A percentile compares a stretch with the other conserved stretches of the same genome.
Conservation (phyloP, 2,113 vertebrate species). For the Chionis minor region DNA sequence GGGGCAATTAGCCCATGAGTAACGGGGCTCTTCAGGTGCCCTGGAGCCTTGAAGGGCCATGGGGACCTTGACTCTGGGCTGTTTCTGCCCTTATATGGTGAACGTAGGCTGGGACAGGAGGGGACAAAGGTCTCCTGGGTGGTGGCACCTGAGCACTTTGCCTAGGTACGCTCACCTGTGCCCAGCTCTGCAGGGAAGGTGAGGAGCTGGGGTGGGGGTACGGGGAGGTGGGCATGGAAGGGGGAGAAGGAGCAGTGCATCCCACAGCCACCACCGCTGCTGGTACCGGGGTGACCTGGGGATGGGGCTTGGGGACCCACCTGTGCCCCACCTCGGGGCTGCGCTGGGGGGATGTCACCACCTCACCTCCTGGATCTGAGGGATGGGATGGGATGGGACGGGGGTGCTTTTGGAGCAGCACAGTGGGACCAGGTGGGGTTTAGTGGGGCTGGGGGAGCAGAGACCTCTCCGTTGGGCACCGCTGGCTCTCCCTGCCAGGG, state of each 20-base stretch:
- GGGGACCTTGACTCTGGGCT: slow-evolving; percentile 52
- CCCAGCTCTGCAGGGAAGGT: slow-evolving; percentile 59
- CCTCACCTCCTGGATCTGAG: no score
- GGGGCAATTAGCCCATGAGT: background rate
- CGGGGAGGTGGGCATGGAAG: fast-evolving
- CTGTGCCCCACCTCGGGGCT: background rate
- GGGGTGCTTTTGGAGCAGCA: background rate
- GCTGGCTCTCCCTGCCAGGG: background rate
- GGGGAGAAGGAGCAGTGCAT: background rate
- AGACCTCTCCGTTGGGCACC: background rate
- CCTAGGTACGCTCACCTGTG: slow-evolving; percentile 32
- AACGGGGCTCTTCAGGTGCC: background rate
- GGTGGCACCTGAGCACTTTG: slow-evolving; percentile 27
- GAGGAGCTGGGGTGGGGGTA: background rate
- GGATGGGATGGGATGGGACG: background rate
- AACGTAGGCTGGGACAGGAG: slow-evolving; percentile 16
- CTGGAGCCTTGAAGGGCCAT: background rate
- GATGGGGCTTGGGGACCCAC: background rate
- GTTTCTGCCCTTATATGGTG: slow-evolving; percentile 71
- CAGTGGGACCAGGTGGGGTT: fast-evolving
- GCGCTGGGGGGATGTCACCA: fast-evolving
- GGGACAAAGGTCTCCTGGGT: slow-evolving; percentile 64
- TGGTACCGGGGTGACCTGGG: background rate
- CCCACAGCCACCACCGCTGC: background rate
- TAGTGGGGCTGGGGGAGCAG: background rate